phyloP scores from a whole-genome alignment of 2,888 invertebrate species.

The Lacanobia oleracea region DNA sequence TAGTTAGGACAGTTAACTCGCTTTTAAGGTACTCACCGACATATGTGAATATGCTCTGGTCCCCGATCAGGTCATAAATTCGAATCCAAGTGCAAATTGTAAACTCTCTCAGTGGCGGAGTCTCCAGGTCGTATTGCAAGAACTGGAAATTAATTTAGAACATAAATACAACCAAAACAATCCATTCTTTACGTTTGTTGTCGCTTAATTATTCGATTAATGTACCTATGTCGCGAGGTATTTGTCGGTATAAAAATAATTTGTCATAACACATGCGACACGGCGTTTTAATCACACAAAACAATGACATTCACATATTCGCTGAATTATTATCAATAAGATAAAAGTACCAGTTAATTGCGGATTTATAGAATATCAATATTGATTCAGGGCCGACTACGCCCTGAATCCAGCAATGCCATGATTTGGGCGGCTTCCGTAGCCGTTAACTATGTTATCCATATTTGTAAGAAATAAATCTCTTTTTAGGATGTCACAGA shows the following conservation, averaged over 20 bases:
- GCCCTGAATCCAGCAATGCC: too few species aligned
- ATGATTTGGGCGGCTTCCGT: too few species aligned
- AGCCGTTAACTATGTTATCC: too few species aligned
- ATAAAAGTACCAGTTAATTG: too few species aligned
- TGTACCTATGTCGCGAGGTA: neutral
- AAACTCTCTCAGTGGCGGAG: constrained; percentile 95
- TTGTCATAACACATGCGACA: neutral
- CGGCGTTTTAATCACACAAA: neutral
- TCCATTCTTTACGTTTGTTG: constrained; percentile 26
- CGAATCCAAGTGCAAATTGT: constrained; percentile 96
- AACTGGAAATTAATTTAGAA: constrained; percentile 76
- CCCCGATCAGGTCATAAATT: constrained; percentile 88
- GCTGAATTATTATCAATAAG: neutral
- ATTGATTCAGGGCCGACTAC: too few species aligned
- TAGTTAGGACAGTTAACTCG: constrained; percentile 5
- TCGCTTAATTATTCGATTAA: neutral
- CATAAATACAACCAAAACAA: constrained; percentile 12
- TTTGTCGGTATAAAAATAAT: neutral
- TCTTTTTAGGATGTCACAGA: too few species aligned
- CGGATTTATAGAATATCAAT: too few species aligned
- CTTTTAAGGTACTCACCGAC: constrained; percentile 76
- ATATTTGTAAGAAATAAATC: too few species aligned
- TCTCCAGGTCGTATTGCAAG: constrained; percentile 92
- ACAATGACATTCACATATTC: neutral
- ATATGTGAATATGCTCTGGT: constrained; percentile 85